phyloP scores from a whole-genome alignment of 2,113 vertebrate genomes.

The Hoplias malabaricus region DNA sequence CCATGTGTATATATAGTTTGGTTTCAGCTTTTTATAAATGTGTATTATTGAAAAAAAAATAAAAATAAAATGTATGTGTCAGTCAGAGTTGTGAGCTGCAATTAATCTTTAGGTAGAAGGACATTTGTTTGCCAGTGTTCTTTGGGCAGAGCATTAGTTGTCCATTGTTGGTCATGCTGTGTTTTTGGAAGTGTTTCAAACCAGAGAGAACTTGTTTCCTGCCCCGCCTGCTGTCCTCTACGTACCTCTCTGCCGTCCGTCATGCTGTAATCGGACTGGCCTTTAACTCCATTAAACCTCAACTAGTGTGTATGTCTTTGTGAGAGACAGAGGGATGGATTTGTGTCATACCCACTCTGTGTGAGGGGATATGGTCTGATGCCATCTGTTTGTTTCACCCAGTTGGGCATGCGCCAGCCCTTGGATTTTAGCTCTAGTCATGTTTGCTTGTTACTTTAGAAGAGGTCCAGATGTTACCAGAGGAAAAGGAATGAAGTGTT shows the following conservation, averaged over 20 bases:
- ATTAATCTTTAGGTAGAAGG: no score
- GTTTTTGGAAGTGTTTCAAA: background rate
- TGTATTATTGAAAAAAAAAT: no score
- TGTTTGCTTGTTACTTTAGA: slow-evolving; percentile 17
- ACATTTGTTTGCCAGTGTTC: background rate
- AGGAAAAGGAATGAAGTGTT: background rate
- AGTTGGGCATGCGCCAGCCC: slow-evolving; percentile 16
- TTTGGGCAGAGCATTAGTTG: background rate
- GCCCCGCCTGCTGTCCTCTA: background rate
- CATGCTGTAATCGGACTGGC: background rate
- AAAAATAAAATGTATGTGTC: no score
- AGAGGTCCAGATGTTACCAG: background rate
- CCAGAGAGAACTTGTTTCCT: background rate
- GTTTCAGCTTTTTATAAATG: no score
- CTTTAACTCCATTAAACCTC: slow-evolving; percentile 4
- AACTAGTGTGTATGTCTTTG: background rate
- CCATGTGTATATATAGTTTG: no score
- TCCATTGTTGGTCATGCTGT: background rate
- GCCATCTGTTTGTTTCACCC: slow-evolving; percentile 19
- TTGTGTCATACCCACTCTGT: background rate
- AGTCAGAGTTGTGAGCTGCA: no score
- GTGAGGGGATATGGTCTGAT: background rate
- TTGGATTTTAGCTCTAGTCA: background rate
- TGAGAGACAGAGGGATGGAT: background rate
- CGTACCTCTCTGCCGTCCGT: background rate